Base-by-base conservation (phyloP, 2,113 vertebrate genomes). In the Cebus imitator region DNA sequence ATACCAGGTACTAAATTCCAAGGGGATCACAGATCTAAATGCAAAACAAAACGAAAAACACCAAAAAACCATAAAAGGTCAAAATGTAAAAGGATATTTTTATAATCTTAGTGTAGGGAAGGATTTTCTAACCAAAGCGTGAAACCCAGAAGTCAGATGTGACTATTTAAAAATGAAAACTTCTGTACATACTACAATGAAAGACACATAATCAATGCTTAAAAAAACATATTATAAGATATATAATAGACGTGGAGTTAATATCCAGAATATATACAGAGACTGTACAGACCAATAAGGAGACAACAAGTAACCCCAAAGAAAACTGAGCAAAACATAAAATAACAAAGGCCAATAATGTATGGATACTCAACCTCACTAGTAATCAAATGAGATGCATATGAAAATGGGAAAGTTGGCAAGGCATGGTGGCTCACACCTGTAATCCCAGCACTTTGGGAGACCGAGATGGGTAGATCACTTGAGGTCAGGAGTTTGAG, bases 81-180 rank as follows among this genome's bases (percentile, higher is more conserved):
- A 91, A 96, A 95, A 91, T 78, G 10, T 87, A 86, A 96, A 9
- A 85, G 20, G 35, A 82, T 90, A 85, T 85, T 90, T 97, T 92
- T 83, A 73, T 58, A 94, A 94, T 17, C 23, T 64, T 72, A 70
- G 61, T 89, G 23, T n/a, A 84, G 1, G 81, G 52, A 86, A 96
- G n/a, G 43, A 89, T 61, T 83, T 94, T 92, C 80, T 95, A 94
- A 73, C 5, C 23, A 93, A 88, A 85, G 79, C 37, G 82, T 50
- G 10, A 95, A 97, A 94, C 50, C 58, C 57, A 94, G 88, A 92
- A 84, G 40, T 21, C 73, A 95, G 25, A 80, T 73, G 13, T 76
- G 48, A 73, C 10, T 50, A 82, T 84, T 96, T 86, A 88, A 58
- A 88, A 94, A 88, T 21, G 43, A 78, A 48, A 78, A 78, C 30